Base-by-base conservation (phyloP, 1,140 invertebrate species). In the Meloidogyne hapla region DNA sequence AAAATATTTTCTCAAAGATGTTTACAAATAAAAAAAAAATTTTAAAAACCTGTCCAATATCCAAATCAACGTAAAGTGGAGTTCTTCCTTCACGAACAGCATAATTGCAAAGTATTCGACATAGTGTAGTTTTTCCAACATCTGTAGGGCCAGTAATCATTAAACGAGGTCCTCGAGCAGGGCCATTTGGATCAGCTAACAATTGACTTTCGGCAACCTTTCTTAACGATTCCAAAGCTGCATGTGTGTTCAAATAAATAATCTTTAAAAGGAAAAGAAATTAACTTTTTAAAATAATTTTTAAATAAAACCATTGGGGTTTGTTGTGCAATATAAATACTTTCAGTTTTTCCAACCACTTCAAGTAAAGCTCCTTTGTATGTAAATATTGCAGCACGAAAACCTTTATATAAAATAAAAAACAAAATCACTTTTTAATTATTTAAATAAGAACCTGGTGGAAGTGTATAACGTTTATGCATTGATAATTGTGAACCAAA, bases 401-500 rank as follows among this genome's bases (percentile, higher is more conserved):
- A 92, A 2, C 95, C 94, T 77, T 63, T 13, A n/a, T n/a, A n/a
- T 21, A 70, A 68, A 48, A 21, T 12, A 15, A 42, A 9, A 78
- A 12, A 26, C 3, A 23, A 42, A 15, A 8, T 56, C n/a, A n/a
- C n/a, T 65, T 5, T 28, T 9, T 3, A 62, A 48, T 25, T 38
- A 15, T 21, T n/a, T 8, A 48, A 62, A 5, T 71, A 64, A 79
- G 69, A 48, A 81, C 80, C 75, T 8, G 92, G 90, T 26, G 91
- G 90, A 87, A 98, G 98, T 79, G 92, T 92, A 88, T 98, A 98
- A 21, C 92, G 91, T 88, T 94, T 97, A 26, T 93, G 93, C 88
- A 94, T 93, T 0, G 96, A 93, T 74, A 99, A 86, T 89, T 98
- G 96, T 0, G 95, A 95, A 0, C 96, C 96, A 90, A 98, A 99